Base-by-base conservation (phyloP, 2,113 vertebrate genomes). In the Stictonetta naevosa region DNA sequence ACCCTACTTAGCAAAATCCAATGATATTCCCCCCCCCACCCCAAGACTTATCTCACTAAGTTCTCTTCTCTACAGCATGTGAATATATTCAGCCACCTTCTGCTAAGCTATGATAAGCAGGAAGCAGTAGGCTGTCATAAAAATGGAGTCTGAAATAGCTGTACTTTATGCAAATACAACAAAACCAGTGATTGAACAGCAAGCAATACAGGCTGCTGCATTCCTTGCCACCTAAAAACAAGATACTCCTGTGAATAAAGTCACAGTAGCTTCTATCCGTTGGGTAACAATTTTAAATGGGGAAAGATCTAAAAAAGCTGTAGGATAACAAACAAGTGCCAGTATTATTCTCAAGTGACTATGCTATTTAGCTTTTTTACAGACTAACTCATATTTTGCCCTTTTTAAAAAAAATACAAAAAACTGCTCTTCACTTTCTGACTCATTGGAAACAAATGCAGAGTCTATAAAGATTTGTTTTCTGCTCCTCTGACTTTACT, bases 31-130 rank as follows among this genome's bases (percentile, higher is more conserved):
- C 63, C 73, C 73, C 50, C 38, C 29, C 31, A 22, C 36, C 29
- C 48, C 18, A 38, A 53, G 64, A 82, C 11, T 93, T 53, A 88
- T 73, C 94, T 95, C 80, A 11, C 18, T 10, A 58, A 92, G 11
- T 88, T 86, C 90, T 93, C 56, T 4, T 92, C 95, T 80, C 76
- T 78, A 56, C 83, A 94, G 62, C 72, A 96, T 38, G 88, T 62
- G 90, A 91, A 76, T 76, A 78, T 91, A 96, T 94, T 46, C 95
- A 96, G 86, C 67, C 80, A 80, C 96, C 96, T 95, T 91, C 95
- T 97, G 96, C 95, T 82, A 72, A 77, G 93, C 95, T 81, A 74
- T 72, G 96, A 95, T 95, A 93, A 97, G 96, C 93, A 94, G 95
- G 93, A 95, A 91, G 93, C 94, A 94, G 73, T 77, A 96, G 95